Percentiles rank a stretch among this genome's conserved stretches.
Conservation (phyloP, 2,113 vertebrate species). For the Lophotis ruficrista region DNA sequence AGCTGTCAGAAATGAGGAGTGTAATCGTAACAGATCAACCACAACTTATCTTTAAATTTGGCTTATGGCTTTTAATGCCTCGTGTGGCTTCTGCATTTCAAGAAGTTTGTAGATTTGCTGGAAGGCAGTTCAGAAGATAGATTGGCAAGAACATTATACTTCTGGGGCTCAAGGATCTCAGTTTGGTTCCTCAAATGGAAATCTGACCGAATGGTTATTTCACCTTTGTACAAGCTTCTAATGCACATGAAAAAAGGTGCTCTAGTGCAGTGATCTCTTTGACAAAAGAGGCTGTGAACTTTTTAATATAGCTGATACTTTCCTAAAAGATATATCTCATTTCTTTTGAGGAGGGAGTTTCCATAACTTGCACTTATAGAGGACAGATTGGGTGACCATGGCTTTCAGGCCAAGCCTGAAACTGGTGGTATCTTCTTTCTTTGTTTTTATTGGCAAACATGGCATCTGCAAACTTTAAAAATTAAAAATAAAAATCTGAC, state of each 20-base stretch:
- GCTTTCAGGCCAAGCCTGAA: not conserved
- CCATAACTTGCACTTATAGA: not conserved
- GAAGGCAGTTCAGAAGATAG: not conserved
- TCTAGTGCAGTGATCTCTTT: not conserved
- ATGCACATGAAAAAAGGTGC: not conserved
- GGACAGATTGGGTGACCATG: not conserved
- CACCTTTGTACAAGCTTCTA: not conserved
- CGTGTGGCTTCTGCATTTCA: not conserved
- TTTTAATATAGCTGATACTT: not conserved
- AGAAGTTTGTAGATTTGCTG: not conserved
- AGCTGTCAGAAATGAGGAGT: not conserved
- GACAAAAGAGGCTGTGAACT: not conserved
- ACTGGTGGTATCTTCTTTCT: not conserved
- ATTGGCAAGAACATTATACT: not conserved
- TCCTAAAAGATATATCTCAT: not conserved
- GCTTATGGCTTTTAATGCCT: not conserved
- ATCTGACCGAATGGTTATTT: not conserved
- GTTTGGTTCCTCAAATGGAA: not conserved
- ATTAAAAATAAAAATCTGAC: not conserved
- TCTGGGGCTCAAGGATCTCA: not conserved
- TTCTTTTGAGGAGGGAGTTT: not conserved
- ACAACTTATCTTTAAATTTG: not conserved
- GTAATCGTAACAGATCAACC: not conserved
- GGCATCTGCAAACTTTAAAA: not conserved
- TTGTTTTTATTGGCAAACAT: not conserved